A percentile compares a stretch with the other conserved stretches of the same genome.
Conservation (phyloP, 1,140 invertebrate genomes). For the Tachypleus tridentatus region DNA sequence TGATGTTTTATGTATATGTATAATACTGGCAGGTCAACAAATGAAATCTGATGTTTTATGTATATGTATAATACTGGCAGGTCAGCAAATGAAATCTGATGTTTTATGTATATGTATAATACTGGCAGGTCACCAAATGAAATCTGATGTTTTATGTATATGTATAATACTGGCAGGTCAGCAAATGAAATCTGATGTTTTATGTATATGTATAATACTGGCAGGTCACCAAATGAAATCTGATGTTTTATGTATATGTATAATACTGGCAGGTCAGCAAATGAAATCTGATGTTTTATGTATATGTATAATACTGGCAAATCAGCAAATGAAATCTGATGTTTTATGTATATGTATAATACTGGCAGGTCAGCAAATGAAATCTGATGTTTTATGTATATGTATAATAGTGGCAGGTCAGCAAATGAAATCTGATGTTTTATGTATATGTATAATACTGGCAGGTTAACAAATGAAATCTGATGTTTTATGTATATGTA, state of each 20-base stretch:
- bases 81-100: slow-evolving; percentile 1
- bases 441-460: neutral
- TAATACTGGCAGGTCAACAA: slow-evolving; percentile 3
- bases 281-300: slow-evolving; percentile 1
- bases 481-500: neutral
- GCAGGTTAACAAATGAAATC: neutral
- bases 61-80: neutral
- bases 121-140: neutral
- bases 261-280: slow-evolving; percentile 3
- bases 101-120: slow-evolving; percentile 1
- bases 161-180: slow-evolving; percentile 1
- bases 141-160: neutral
- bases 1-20: neutral
- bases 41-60: slow-evolving; percentile 1
- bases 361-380: neutral
- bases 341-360: slow-evolving; percentile 1
- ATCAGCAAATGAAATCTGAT: slow-evolving; percentile 1
- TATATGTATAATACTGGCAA: neutral
- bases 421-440: slow-evolving; percentile 4
- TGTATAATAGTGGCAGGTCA: slow-evolving; percentile 1
- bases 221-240: neutral
- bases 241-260: neutral
- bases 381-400: neutral
- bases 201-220: neutral
- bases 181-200: slow-evolving; percentile 4